phyloP scores from a whole-genome alignment of 2,113 vertebrate genomes.

The Bombycilla garrulus region DNA sequence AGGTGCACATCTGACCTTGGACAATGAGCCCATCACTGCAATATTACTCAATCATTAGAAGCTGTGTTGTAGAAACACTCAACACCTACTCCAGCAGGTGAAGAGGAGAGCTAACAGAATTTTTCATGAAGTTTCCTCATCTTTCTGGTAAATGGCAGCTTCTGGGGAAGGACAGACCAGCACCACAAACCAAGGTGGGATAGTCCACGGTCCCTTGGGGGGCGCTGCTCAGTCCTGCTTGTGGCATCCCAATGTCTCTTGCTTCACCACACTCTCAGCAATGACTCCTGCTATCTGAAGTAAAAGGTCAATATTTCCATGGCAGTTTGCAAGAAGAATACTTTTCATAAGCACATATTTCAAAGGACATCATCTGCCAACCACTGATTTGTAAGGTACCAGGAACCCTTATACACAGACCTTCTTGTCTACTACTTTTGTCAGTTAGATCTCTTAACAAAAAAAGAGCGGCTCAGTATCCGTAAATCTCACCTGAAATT shows the following conservation, averaged over 20 bases:
- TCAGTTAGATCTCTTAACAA: not conserved
- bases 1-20: not conserved
- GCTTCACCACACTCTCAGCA: not conserved
- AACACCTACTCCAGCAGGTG: not conserved
- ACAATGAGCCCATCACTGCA: not conserved
- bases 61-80: not conserved
- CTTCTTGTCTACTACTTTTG: not conserved
- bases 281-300: not conserved
- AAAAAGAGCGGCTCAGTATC: not conserved
- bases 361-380: not conserved
- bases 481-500: not conserved
- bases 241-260: not conserved
- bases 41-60: not conserved
- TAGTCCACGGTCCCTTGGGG: accelerated
- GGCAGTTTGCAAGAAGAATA: not conserved
- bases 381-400: not conserved
- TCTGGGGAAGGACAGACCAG: not conserved
- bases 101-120: not conserved
- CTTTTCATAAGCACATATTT: not conserved
- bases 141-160: not conserved
- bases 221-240: not conserved
- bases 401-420: not conserved
- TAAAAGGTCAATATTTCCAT: not conserved
- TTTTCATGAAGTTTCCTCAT: not conserved
- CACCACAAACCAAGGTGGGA: not conserved